Conservation (phyloP, 2,113 vertebrate species). For the Corapipo altera region DNA sequence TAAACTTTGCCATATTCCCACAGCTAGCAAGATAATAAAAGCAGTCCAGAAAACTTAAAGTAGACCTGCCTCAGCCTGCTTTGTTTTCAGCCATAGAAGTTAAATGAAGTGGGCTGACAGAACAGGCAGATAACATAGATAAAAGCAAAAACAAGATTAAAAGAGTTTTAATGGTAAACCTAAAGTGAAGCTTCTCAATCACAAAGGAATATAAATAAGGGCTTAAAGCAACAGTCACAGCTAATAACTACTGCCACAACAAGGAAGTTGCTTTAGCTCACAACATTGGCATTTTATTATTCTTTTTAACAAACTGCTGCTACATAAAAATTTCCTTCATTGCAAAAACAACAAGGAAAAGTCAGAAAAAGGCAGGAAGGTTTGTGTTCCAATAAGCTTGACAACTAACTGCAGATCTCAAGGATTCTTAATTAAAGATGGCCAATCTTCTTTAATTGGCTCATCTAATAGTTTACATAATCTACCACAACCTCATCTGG, state of each 20-base stretch:
- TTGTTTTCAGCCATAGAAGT: neutral
- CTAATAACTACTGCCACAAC: neutral
- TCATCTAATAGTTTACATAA: neutral
- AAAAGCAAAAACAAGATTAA: neutral
- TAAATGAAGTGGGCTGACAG: neutral
- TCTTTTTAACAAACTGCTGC: neutral
- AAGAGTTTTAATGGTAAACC: neutral
- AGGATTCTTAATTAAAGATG: neutral
- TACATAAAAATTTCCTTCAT: neutral
- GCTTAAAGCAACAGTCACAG: neutral
- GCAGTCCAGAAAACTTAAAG: neutral
- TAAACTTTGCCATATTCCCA: neutral
- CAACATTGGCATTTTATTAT: neutral
- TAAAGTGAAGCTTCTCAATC: neutral
- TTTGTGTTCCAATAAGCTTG: neutral
- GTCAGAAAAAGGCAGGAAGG: neutral
- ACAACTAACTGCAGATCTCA: neutral
- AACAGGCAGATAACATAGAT: neutral
- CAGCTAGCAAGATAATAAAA: neutral
- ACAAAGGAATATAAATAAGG: neutral
- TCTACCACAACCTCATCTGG: neutral
- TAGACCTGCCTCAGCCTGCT: neutral
- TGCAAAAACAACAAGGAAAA: neutral
- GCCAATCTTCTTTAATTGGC: neutral
- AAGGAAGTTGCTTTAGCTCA: neutral